These are phyloP conservation scores for Archilochus colubris DNA, from an alignment of 2,113 vertebrate species.

Conservation along the genomic window DNA sequence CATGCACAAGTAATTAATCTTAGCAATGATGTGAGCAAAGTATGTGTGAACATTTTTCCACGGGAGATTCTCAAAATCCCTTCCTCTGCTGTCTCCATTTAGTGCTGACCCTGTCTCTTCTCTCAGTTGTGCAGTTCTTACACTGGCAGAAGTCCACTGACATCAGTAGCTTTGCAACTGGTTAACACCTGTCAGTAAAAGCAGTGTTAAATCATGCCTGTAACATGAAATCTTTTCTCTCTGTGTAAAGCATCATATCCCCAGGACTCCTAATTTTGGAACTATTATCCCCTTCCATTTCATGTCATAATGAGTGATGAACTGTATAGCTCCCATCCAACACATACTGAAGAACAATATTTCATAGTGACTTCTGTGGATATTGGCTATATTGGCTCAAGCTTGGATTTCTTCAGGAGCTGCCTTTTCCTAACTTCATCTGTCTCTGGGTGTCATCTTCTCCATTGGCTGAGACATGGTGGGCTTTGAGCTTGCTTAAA, in stretches of 20 bases:
- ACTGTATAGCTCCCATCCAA: not conserved
- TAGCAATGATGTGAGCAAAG: constrained; percentile 26
- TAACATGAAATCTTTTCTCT: not conserved
- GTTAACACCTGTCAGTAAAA: not conserved
- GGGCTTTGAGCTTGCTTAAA: not conserved
- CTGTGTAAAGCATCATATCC: not conserved
- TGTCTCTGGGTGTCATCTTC: not conserved
- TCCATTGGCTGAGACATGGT: not conserved
- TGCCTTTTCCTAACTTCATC: not conserved
- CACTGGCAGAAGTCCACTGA: not conserved
- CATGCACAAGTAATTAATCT: constrained; percentile 41
- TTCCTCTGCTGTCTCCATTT: not conserved
- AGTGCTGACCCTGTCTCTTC: not conserved
- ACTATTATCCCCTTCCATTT: not conserved
- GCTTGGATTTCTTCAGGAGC: not conserved
- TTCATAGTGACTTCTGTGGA: not conserved
- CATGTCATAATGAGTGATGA: not conserved
- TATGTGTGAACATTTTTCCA: constrained; percentile 41
- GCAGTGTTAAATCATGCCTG: not conserved
- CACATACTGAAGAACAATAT: not conserved
- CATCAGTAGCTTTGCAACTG: not conserved
- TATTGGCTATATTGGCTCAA: not conserved
- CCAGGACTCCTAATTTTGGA: not conserved
- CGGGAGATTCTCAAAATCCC: not conserved
- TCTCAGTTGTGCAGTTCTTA: not conserved